phyloP scores from a whole-genome alignment of 2,888 invertebrate genomes.

The Leptopterna dolabrata region DNA sequence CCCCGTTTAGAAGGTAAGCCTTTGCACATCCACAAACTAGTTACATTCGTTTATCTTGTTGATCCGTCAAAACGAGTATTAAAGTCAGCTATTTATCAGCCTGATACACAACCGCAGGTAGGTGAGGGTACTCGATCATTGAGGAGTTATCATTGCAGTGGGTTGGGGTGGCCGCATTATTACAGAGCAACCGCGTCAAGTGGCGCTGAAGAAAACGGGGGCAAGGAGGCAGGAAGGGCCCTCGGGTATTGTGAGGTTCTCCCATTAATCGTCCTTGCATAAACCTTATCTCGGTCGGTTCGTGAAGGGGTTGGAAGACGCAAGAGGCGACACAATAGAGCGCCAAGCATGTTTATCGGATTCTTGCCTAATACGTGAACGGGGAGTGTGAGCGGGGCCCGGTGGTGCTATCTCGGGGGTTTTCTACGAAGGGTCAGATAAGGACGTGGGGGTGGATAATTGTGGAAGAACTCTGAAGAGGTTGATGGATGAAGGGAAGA shows the following conservation, averaged over 20 bases:
- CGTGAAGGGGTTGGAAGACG: constrained; percentile 1
- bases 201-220: constrained; percentile 21
- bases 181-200: constrained; percentile 15
- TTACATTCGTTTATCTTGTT: background rate
- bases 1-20: no score
- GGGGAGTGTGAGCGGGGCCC: constrained; percentile 13
- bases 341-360: constrained; percentile 45
- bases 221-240: constrained; percentile 38
- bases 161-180: constrained; percentile 15
- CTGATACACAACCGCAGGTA: constrained; percentile 14
- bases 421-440: background rate
- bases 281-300: constrained; percentile 33
- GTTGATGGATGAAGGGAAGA: constrained; percentile 48
- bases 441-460: constrained; percentile 46
- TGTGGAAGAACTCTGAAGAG: constrained; percentile 46
- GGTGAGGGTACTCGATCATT: constrained; percentile 3
- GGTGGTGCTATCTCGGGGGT: background rate
- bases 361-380: constrained; percentile 49
- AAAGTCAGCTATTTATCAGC: background rate
- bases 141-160: background rate
- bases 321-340: constrained; percentile 35
- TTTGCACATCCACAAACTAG: no score
- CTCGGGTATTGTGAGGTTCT: constrained; percentile 40
- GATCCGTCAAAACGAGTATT: background rate
- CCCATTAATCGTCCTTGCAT: constrained; percentile 49